phyloP scores from a whole-genome alignment of 2,797 vertebrate genomes.

The Poecilia wingei region DNA sequence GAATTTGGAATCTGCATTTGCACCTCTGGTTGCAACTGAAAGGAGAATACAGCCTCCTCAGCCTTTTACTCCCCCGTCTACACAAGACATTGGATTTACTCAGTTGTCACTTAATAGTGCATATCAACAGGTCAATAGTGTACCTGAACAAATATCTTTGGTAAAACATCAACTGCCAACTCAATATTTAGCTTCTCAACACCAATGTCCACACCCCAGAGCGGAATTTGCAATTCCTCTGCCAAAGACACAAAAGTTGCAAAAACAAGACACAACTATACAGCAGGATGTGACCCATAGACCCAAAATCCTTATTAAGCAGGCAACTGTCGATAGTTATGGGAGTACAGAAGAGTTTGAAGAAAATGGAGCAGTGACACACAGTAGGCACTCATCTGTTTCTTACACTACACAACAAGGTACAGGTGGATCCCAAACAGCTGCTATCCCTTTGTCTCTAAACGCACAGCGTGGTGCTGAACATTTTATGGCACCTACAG shows the following conservation, averaged over 20 bases:
- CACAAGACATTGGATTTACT: constrained; percentile 11
- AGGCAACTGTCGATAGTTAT: constrained; percentile 71
- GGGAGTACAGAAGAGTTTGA: constrained; percentile 58
- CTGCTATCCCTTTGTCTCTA: constrained; percentile 15
- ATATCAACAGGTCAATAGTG: constrained; percentile 29
- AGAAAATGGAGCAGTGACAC: constrained; percentile 32
- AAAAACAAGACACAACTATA: constrained; percentile 46
- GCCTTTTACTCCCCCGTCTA: constrained; percentile 9
- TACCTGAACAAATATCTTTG: constrained; percentile 22
- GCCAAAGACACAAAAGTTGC: constrained; percentile 24
- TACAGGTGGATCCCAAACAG: constrained; percentile 13
- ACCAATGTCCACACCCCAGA: constrained; percentile 39
- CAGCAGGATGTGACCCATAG: constrained; percentile 29
- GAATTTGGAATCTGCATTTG: constrained; percentile 24
- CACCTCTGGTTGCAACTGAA: constrained; percentile 21
- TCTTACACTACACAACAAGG: constrained; percentile 16
- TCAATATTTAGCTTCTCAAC: constrained; percentile 44
- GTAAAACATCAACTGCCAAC: constrained; percentile 27
- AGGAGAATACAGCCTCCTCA: constrained; percentile 16
- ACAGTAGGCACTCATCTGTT: constrained; percentile 13
- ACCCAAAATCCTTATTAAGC: constrained; percentile 73
- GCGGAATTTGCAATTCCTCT: constrained; percentile 34
- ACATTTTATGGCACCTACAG: constrained; percentile 24
- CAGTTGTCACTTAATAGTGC: constrained; percentile 16
- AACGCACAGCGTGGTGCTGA: constrained; percentile 22